Evolutionary conservation across 64 coral and sea anemone genomes (phyloP).

Genomic region (Montipora cactus): DNA sequence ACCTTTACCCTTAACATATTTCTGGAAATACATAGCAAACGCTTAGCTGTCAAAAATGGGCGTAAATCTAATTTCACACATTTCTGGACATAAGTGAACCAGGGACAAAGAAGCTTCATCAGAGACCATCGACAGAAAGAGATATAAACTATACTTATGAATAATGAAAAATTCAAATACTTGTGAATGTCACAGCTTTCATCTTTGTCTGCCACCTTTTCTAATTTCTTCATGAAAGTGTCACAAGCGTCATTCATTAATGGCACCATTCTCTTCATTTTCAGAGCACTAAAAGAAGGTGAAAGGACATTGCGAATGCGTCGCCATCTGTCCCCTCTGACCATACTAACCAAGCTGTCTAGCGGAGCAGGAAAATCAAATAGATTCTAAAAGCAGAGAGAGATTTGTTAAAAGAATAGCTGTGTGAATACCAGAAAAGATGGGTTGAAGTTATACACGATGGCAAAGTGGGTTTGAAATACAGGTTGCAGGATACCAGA

Average conservation of each 20-base stretch:
- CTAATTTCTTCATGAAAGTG: conserved; percentile 3
- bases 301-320: neutral
- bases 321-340: conserved; percentile 21
- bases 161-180: neutral
- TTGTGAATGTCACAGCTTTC: conserved; percentile 17
- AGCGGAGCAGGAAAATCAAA: neutral
- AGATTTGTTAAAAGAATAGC: neutral
- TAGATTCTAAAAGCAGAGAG: neutral
- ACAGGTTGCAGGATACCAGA: no score
- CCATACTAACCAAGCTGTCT: neutral
- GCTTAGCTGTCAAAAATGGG: no score
- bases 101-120: no score
- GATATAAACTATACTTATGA: neutral
- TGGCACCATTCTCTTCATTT: conserved; percentile 28
- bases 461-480: no score
- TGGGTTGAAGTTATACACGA: no score
- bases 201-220: neutral
- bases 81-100: no score
- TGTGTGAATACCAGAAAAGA: neutral
- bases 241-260: conserved; percentile 12
- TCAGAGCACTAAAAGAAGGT: conserved; percentile 27
- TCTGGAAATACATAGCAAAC: no score
- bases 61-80: no score
- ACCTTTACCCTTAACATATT: no score
- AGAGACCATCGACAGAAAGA: no score